phyloP scores from a whole-genome alignment of 2,113 vertebrate genomes.

The Ailuropoda melanoleuca region DNA sequence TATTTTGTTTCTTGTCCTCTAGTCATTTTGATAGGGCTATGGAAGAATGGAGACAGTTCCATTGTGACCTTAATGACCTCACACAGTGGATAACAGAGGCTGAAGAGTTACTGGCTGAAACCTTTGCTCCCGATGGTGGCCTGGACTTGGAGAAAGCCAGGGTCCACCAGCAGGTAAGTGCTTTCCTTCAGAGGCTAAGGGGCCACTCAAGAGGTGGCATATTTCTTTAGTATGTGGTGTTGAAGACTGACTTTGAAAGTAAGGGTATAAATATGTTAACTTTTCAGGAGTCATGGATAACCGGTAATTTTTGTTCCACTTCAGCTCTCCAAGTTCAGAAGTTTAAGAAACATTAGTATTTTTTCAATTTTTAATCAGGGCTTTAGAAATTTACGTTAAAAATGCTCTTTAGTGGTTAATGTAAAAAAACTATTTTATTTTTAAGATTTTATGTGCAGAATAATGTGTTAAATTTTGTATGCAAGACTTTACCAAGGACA shows the following conservation, averaged over 20 bases:
- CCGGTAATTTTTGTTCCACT: background rate
- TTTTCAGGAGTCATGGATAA: background rate
- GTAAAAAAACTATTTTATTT: background rate
- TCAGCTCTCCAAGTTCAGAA: background rate
- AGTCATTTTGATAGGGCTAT: constrained; percentile 91
- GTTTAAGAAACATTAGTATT: background rate
- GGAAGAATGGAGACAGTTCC: constrained; percentile 94
- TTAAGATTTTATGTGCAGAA: background rate
- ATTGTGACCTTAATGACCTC: constrained; percentile 92
- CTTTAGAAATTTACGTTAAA: constrained; percentile 36
- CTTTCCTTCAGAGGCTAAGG: accelerated
- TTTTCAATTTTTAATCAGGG: background rate
- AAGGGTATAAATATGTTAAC: background rate
- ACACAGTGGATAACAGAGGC: constrained; percentile 92
- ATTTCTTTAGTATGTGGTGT: background rate
- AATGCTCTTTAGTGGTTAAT: background rate
- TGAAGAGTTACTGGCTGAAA: constrained; percentile 86
- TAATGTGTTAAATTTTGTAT: background rate
- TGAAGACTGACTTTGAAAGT: background rate
- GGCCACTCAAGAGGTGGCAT: background rate
- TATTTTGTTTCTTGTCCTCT: constrained; percentile 37
- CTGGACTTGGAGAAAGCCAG: constrained; percentile 87
- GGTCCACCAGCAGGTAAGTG: constrained; percentile 90
- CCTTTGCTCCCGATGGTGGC: constrained; percentile 82
- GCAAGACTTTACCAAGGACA: background rate